phyloP scores from a whole-genome alignment of 2,797 vertebrate species.

The Mycteria americana region DNA sequence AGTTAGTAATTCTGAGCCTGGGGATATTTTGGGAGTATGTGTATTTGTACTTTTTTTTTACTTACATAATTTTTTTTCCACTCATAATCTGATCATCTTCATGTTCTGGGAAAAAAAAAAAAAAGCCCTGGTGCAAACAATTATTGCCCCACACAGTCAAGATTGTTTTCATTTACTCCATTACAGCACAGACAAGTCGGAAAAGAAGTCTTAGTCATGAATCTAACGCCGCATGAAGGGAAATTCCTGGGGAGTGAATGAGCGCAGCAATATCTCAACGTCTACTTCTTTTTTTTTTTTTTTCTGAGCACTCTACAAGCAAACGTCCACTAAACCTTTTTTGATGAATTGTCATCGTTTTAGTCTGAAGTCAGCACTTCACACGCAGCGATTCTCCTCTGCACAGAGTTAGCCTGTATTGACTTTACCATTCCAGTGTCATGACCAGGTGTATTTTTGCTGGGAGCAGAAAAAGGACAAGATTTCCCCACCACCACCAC shows the following conservation, averaged over 20 bases:
- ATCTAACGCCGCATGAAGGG: neutral
- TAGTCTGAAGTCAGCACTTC: neutral
- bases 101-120: neutral
- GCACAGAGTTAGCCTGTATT: neutral
- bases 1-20: neutral
- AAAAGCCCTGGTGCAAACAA: neutral
- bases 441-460: neutral
- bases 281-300: neutral
- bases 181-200: neutral
- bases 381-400: neutral
- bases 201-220: constrained; percentile 32
- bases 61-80: neutral
- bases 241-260: constrained; percentile 36
- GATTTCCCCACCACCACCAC: neutral
- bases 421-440: neutral
- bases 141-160: neutral
- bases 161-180: constrained; percentile 14
- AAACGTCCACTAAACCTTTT: neutral
- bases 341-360: neutral
- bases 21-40: neutral
- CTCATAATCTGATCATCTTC: neutral
- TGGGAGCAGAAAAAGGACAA: neutral
- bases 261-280: neutral
- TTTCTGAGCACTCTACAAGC: neutral
- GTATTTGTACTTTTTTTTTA: neutral